Percentiles rank a stretch among this genome's conserved stretches.
These are phyloP conservation scores for Dryas iulia DNA, from an alignment of 1,140 invertebrate species.

Conservation along the genomic window DNA sequence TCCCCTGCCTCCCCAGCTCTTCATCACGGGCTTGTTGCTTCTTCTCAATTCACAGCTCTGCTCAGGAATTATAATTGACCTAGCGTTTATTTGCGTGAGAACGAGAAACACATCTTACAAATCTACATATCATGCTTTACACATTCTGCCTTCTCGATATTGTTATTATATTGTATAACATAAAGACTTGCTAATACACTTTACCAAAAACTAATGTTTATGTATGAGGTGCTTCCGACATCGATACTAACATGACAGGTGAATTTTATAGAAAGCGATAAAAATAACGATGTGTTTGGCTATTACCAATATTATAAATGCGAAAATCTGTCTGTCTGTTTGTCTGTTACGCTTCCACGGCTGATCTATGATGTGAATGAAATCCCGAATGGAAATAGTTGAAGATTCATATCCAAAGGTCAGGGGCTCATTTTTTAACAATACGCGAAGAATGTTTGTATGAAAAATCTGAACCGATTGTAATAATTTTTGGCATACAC, in stretches of 20 bases:
- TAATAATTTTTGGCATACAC: no score
- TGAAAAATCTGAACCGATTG: no score
- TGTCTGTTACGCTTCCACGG: no score
- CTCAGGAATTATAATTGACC: conserved; percentile 38
- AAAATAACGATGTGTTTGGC: no score
- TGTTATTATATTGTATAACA: not conserved
- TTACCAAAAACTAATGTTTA: not conserved
- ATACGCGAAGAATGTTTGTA: no score
- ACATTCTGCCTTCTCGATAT: not conserved
- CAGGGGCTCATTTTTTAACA: no score
- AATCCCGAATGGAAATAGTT: no score
- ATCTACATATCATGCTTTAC: not conserved
- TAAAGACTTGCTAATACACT: not conserved
- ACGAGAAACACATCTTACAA: conserved; percentile 15
- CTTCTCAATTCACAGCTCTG: conserved; percentile 20
- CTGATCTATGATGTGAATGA: no score
- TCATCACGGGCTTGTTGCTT: not conserved
- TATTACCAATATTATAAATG: no score
- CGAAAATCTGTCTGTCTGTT: no score
- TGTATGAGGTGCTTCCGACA: not conserved
- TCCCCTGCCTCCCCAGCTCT: not conserved
- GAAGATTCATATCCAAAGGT: no score
- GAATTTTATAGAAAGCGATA: not conserved
- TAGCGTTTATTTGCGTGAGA: conserved; percentile 37
- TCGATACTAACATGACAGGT: not conserved